Base-by-base conservation (phyloP, 2,888 invertebrate genomes). In the Sinotaia quadrata region DNA sequence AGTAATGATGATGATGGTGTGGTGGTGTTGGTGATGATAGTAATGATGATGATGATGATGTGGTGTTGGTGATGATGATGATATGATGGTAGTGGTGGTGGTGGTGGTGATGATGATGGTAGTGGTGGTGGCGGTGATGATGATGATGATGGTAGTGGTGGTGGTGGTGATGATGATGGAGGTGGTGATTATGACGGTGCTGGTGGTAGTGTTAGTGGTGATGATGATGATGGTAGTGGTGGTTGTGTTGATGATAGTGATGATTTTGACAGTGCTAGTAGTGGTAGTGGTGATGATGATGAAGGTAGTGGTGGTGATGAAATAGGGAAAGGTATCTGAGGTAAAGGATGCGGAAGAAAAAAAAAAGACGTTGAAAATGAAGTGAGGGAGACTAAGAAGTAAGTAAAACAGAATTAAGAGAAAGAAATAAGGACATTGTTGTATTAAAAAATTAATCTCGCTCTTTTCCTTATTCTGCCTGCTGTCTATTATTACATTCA, bases 41-140 rank as follows among this genome's bases (percentile, higher is more conserved):
- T n/a, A n/a, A n/a, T n/a, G n/a, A n/a, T n/a, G n/a, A n/a, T n/a
- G n/a, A n/a, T n/a, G n/a, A n/a, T n/a, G n/a, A n/a, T n/a, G n/a
- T n/a, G n/a, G n/a, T n/a, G n/a, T n/a, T n/a, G n/a, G n/a, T n/a
- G n/a, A n/a, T n/a, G n/a, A n/a, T n/a, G n/a, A n/a, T n/a, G n/a
- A n/a, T n/a, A n/a, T n/a, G n/a, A n/a, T n/a, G n/a, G n/a, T n/a
- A n/a, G n/a, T n/a, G n/a, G n/a, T 58, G 59, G 18, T 58, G 59
- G 18, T 58, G 31, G n/a, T n/a, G n/a, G n/a, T 61, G 47, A 47
- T 47, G 44, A 61, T 61, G 47, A 27, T 61, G 61, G 29, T 47
- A n/a, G 21, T n/a, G 47, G 47, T 61, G 47, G 34, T 47, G 47
- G n/a, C 29, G 61, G 47, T 41, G 47, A 24, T 47, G 49, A 49